These are phyloP conservation scores for Euzophera pinguis DNA, from an alignment of 2,888 invertebrate genomes.

Conservation along the genomic window DNA sequence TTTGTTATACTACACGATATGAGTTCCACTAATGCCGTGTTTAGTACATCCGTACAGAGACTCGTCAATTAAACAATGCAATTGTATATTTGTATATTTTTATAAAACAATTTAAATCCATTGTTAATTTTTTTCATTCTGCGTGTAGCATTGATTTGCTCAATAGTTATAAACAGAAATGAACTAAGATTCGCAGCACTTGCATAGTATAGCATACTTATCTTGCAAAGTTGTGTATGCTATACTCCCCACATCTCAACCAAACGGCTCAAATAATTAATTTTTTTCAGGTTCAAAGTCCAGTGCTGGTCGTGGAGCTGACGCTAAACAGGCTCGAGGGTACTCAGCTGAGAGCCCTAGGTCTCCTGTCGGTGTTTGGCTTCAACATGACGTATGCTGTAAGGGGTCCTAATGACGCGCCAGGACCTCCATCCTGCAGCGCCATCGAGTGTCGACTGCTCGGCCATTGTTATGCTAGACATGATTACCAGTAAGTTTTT, in stretches of 20 bases:
- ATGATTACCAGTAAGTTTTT: slow-evolving; percentile 85
- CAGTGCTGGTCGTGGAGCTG: slow-evolving; percentile 89
- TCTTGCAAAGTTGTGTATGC: neutral
- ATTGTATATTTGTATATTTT: no score
- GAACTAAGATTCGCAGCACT: no score
- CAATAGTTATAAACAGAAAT: no score
- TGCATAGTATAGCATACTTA: neutral
- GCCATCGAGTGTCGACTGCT: slow-evolving; percentile 90
- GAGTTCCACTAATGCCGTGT: no score
- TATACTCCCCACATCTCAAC: no score
- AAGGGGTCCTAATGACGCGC: slow-evolving; percentile 62
- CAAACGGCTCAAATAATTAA: no score
- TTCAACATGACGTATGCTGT: slow-evolving; percentile 96
- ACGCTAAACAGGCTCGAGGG: slow-evolving; percentile 86
- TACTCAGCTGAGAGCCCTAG: slow-evolving; percentile 89
- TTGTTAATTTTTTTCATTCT: no score
- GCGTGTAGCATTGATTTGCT: no score
- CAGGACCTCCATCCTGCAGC: slow-evolving; percentile 83
- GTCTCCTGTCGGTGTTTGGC: slow-evolving; percentile 91
- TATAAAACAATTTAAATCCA: no score
- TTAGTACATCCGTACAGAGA: no score
- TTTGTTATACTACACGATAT: no score
- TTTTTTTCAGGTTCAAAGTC: slow-evolving; percentile 77
- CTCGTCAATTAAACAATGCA: no score
- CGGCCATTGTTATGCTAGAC: slow-evolving; percentile 89